Evolutionary conservation across 1,140 invertebrate species (phyloP), one percentile per base, ranked within the genome.

Genomic region (Lamellibrachia luymesi): DNA sequence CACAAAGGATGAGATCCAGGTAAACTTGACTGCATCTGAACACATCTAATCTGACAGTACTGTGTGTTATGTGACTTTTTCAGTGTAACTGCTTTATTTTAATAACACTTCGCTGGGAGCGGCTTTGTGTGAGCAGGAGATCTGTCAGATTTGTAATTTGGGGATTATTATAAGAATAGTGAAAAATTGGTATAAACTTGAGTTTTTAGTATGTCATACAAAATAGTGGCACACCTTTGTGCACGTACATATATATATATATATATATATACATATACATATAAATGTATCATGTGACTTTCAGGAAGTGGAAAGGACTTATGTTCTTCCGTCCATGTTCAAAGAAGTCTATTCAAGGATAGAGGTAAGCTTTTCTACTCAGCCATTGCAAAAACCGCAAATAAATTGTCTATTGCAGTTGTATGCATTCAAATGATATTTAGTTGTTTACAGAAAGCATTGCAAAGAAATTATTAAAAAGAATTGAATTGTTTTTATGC

Each of bases 311-410:
- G 99, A 99, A 96, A 97, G 98, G 94, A 97, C 98, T 95, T 97
- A 97, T 95, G 99, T 99, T 2, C 98, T 99, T 92, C 99, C 99
- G 0, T 98, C 98, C n/a, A 99, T 99, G 98, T 99, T 99, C 96
- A 97, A 98, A 95, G 98, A 99, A 97, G 98, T 99, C n/a, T 99
- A 99, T 95, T 97, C 97, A 6, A 98, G 96, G 94, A 96, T 97
- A 92, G 94, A 96, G 93, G 96, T 96, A 93, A 80, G 64, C 7
- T 94, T 93, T 49, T 27, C 4, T 93, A 51, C 89, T 93, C 91
- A 7, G n/a, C 52, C 49, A 49, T 7, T 10, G 25, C 51, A 90
- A 49, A 89, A 13, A 49, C 49, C 4, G 51, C 92, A 49, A 22
- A 8, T 92, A 17, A 80, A 80, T 80, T 80, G 17, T 56, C 13